phyloP scores from a whole-genome alignment of 2,888 invertebrate species.

The Rhabditoides inermis region DNA sequence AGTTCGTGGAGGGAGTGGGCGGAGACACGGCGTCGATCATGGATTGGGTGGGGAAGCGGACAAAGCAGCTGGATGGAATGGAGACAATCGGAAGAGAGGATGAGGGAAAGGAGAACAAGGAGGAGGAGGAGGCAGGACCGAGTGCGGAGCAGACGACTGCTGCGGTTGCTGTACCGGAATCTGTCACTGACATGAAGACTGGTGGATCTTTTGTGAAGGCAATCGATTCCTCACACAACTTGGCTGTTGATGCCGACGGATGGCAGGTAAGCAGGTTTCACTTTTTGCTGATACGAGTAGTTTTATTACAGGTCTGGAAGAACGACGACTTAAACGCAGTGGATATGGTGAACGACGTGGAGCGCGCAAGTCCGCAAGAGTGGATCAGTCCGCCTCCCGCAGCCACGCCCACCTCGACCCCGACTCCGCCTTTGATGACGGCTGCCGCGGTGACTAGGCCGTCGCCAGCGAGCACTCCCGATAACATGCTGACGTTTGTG shows the following conservation, averaged over 20 bases:
- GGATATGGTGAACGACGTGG: too few species aligned
- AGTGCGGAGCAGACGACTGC: background rate
- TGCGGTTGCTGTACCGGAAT: background rate
- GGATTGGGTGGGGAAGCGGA: background rate
- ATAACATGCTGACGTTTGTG: too few species aligned
- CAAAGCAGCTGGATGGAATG: background rate
- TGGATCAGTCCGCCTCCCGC: too few species aligned
- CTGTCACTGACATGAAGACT: background rate
- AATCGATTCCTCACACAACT: background rate
- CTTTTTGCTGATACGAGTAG: too few species aligned
- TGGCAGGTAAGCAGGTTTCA: conserved; percentile 7
- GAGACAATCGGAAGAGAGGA: conserved; percentile 8
- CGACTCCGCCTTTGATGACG: background rate
- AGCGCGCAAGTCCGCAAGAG: too few species aligned
- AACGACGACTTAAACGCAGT: too few species aligned
- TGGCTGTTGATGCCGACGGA: conserved; percentile 7
- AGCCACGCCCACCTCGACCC: too few species aligned
- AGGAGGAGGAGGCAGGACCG: background rate
- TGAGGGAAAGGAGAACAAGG: conserved; percentile 6
- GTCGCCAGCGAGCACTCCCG: too few species aligned
- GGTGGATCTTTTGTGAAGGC: too few species aligned
- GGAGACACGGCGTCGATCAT: background rate
- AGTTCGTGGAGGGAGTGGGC: background rate
- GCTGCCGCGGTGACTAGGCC: conserved; percentile 7
- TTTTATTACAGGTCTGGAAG: too few species aligned